A percentile compares a stretch with the other conserved stretches of the same genome.
phyloP scores from a whole-genome alignment of 2,113 vertebrate genomes.

The Sterna hirundo region DNA sequence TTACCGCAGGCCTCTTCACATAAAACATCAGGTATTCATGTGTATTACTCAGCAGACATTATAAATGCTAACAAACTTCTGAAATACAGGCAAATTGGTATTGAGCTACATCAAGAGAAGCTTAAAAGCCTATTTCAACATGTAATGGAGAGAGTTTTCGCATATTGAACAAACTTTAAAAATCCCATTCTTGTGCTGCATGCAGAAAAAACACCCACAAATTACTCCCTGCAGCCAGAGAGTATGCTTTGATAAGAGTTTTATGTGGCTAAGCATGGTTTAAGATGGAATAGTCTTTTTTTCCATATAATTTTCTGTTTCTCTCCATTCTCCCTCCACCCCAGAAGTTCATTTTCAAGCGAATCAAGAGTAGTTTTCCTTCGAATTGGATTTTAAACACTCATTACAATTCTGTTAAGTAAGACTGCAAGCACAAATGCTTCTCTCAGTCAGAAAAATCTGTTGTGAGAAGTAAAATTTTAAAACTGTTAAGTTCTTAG shows the following conservation, averaged over 20 bases:
- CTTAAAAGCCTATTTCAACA: constrained; percentile 3
- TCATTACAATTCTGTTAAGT: background rate
- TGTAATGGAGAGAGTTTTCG: background rate
- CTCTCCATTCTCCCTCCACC: background rate
- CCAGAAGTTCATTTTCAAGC: constrained; percentile 12
- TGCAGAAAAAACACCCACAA: background rate
- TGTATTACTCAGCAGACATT: background rate
- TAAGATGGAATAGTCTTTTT: constrained; percentile 28
- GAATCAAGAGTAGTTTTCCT: background rate
- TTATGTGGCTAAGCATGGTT: constrained; percentile 50
- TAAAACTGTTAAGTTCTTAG: background rate
- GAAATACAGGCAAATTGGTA: background rate
- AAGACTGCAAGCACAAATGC: background rate
- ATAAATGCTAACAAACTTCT: background rate
- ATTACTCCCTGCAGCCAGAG: constrained; percentile 35
- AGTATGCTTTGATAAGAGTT: constrained; percentile 46
- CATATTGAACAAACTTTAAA: constrained; percentile 38
- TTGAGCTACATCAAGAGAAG: background rate
- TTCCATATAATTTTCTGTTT: constrained; percentile 7
- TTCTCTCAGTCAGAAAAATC: background rate
- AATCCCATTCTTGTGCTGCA: constrained; percentile 9
- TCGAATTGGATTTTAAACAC: constrained; percentile 24
- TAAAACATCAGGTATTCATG: background rate
- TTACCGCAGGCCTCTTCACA: background rate
- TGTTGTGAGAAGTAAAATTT: background rate